These are phyloP conservation scores for Apostichopus leukothele DNA, from an alignment of 53 echinoderm and acorn worm genomes.

Conservation along the genomic window DNA sequence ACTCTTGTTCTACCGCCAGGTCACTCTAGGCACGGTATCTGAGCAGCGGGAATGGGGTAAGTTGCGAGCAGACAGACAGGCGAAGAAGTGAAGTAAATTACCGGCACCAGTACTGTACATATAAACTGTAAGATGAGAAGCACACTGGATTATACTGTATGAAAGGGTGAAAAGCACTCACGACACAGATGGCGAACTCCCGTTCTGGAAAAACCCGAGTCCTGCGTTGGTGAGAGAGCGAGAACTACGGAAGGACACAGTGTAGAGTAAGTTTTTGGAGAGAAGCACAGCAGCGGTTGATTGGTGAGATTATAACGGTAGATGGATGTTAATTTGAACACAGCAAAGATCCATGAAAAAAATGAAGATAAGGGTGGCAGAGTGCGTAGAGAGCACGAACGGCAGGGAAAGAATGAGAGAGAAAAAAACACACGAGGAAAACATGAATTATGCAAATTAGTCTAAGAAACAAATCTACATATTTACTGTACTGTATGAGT, in stretches of 20 bases:
- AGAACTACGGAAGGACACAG: slow-evolving; percentile 4
- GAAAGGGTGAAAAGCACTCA: slow-evolving; percentile 26
- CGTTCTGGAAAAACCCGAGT: slow-evolving; percentile 44
- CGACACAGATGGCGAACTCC: background rate
- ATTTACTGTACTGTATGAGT: no score
- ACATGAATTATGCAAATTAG: background rate
- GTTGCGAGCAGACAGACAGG: no score
- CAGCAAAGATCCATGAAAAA: slow-evolving; percentile 39
- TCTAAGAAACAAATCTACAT: no score
- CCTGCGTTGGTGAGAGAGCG: slow-evolving; percentile 31
- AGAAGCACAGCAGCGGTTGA: no score
- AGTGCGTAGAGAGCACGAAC: background rate
- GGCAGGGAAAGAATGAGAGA: background rate
- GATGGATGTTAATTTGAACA: slow-evolving; percentile 33
- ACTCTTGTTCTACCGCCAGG: no score
- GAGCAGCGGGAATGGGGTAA: no score
- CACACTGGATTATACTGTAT: background rate
- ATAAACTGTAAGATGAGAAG: background rate
- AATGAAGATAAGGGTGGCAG: background rate
- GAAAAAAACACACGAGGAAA: background rate
- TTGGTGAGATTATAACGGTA: slow-evolving; percentile 4
- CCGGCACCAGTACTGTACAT: no score
- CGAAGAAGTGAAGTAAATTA: no score
- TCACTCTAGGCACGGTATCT: no score
- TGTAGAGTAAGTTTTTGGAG: no score